phyloP scores from a whole-genome alignment of 2,113 vertebrate genomes.

The Vulpes vulpes region DNA sequence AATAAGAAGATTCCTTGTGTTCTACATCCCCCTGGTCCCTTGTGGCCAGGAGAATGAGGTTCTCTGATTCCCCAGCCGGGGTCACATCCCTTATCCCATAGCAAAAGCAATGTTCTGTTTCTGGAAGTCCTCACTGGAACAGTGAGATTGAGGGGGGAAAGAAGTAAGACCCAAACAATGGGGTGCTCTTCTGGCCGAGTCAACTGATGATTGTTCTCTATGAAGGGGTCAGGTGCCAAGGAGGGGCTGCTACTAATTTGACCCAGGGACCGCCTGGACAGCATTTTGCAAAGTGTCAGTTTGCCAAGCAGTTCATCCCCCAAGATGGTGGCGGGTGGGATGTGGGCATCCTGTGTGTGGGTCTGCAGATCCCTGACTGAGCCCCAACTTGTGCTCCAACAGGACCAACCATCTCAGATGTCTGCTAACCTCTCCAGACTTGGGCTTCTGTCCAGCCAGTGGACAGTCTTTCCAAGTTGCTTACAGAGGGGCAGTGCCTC shows the following conservation, averaged over 20 bases:
- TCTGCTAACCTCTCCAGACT: background rate
- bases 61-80: rapidly evolving
- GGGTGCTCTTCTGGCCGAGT: background rate
- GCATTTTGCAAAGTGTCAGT: background rate
- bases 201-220: background rate
- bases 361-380: background rate
- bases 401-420: background rate
- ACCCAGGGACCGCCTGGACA: too few relatives aligned
- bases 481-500: background rate
- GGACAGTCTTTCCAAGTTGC: background rate
- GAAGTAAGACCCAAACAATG: background rate
- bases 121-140: background rate
- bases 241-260: too few relatives aligned
- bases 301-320: background rate
- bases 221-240: rapidly evolving
- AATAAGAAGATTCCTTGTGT: background rate
- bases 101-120: background rate
- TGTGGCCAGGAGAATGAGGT: background rate
- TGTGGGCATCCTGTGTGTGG: background rate
- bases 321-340: too few relatives aligned
- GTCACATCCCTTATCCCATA: background rate
- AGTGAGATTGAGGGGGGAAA: background rate
- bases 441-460: background rate
- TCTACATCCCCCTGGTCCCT: background rate
- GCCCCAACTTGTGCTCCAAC: background rate